These are phyloP conservation scores for Excalfactoria chinensis DNA, from an alignment of 2,113 vertebrate genomes.

Conservation along the genomic window DNA sequence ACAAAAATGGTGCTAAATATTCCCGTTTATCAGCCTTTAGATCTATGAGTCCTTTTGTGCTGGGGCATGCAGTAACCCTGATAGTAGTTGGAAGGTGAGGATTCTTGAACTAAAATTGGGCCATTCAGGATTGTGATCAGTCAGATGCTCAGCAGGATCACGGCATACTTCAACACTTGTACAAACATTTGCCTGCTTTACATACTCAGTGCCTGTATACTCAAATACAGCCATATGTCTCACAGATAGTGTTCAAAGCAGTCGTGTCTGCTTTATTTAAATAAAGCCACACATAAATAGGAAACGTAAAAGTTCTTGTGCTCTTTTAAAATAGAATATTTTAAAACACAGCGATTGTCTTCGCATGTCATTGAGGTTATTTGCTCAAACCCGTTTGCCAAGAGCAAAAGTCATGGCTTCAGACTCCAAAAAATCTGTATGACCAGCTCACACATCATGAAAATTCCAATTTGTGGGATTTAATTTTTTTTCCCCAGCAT, in stretches of 20 bases:
- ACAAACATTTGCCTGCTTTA: background rate
- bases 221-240: background rate
- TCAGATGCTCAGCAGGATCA: background rate
- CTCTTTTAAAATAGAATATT: background rate
- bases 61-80: background rate
- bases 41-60: background rate
- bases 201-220: background rate
- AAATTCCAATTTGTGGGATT: background rate
- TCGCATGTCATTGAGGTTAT: background rate
- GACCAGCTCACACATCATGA: background rate
- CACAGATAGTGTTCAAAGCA: background rate
- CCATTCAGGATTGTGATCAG: background rate
- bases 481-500: background rate
- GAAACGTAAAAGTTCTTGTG: background rate
- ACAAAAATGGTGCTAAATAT: background rate
- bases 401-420: background rate
- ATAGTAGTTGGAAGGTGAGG: background rate
- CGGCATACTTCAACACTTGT: background rate
- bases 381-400: background rate
- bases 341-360: background rate
- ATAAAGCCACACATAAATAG: background rate
- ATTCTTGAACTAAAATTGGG: background rate
- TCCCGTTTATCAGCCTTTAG: background rate
- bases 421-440: background rate
- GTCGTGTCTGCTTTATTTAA: background rate